These are phyloP conservation scores for Sinelater perroti DNA, from an alignment of 2,888 invertebrate genomes.

Conservation along the genomic window DNA sequence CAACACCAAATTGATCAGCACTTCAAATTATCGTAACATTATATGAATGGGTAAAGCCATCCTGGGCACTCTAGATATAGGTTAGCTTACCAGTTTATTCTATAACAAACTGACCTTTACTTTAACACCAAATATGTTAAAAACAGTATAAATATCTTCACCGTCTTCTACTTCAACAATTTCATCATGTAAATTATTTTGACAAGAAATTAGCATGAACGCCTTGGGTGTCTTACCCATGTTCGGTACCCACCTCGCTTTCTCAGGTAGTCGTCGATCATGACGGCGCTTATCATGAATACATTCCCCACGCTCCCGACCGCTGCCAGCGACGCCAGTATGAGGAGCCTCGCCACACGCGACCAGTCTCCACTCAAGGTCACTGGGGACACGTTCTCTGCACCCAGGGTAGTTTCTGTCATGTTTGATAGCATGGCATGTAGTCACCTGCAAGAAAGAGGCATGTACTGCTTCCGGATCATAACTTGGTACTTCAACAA, in stretches of 20 bases:
- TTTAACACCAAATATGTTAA: too few species aligned
- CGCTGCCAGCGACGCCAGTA: slow-evolving; percentile 71
- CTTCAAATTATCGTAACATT: too few species aligned
- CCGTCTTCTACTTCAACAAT: too few species aligned
- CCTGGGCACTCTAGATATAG: too few species aligned
- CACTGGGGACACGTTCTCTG: slow-evolving; percentile 68
- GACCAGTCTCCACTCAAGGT: slow-evolving; percentile 75
- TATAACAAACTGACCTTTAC: too few species aligned
- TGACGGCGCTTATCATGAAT: slow-evolving; percentile 78
- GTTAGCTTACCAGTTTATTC: too few species aligned
- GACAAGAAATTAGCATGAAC: too few species aligned
- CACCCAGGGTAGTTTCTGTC: slow-evolving; percentile 40
- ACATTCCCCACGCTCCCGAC: slow-evolving; percentile 78
- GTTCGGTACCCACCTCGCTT: slow-evolving; percentile 70
- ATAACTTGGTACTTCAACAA: background rate
- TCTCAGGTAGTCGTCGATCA: slow-evolving; percentile 75
- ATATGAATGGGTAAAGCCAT: too few species aligned
- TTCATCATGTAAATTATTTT: too few species aligned
- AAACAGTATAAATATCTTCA: too few species aligned
- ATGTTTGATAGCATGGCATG: slow-evolving; percentile 42
- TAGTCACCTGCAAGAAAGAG: background rate
- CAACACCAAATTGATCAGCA: too few species aligned
- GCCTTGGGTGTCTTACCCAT: too few species aligned
- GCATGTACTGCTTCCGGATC: background rate
- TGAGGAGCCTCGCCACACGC: slow-evolving; percentile 70